phyloP scores from a whole-genome alignment of 1,140 invertebrate species.

The Ptiloglossa arizonensis region DNA sequence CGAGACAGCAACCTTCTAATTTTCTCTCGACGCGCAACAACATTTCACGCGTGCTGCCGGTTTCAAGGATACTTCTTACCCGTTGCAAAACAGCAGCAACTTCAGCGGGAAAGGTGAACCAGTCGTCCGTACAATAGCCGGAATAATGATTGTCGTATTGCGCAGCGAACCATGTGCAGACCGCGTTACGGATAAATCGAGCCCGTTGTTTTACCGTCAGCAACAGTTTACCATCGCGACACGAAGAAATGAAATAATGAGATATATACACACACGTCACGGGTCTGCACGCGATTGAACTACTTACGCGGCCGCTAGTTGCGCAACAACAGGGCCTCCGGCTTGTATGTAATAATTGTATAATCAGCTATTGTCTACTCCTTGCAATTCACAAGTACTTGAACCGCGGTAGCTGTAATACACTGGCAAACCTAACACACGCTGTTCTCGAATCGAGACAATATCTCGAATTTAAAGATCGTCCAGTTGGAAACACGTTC shows the following conservation, averaged over 20 bases:
- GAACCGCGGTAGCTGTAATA: neutral
- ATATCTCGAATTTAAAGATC: too few relatives aligned
- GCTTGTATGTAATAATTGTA: constrained; percentile 24
- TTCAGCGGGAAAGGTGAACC: constrained; percentile 23
- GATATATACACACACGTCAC: neutral
- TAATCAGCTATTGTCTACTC: constrained; percentile 5
- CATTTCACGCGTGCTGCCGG: neutral
- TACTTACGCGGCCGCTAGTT: constrained; percentile 34
- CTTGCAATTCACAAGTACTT: neutral
- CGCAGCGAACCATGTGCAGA: neutral
- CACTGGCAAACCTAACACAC: too few relatives aligned
- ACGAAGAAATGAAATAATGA: neutral
- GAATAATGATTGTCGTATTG: constrained; percentile 1
- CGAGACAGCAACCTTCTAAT: neutral
- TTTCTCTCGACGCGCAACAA: neutral
- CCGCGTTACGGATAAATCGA: neutral
- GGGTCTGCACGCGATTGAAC: neutral
- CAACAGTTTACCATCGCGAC: neutral
- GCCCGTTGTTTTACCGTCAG: neutral
- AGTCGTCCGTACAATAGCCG: constrained; percentile 16
- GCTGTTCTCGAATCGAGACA: too few relatives aligned
- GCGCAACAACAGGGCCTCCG: constrained; percentile 38
- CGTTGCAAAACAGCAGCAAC: neutral
- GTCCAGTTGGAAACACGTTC: too few relatives aligned
- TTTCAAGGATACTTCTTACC: constrained; percentile 36